Percentiles rank a stretch among this genome's conserved stretches.
Evolutionary conservation across 2,113 vertebrate species (phyloP).

Genomic region (Petrocephalus zakoni): DNA sequence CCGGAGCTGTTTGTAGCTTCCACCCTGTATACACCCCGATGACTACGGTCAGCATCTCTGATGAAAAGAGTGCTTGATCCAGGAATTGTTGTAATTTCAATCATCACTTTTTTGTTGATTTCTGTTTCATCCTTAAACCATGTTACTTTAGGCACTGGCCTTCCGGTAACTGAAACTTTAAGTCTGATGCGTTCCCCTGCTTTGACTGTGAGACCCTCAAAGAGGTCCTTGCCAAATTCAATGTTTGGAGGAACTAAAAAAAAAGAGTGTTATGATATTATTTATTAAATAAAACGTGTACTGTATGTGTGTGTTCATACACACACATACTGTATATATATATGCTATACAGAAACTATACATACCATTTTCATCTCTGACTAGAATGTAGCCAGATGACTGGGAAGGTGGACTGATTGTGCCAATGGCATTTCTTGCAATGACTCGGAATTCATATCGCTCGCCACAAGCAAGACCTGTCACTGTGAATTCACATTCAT

Average conservation of each 20-base stretch:
- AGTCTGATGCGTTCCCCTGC: constrained; percentile 85
- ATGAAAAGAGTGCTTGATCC: constrained; percentile 86
- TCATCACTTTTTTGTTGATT: constrained; percentile 74
- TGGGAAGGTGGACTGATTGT: constrained; percentile 94
- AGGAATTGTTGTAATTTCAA: constrained; percentile 76
- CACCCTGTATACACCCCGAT: constrained; percentile 82
- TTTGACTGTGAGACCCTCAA: constrained; percentile 86
- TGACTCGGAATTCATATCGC: constrained; percentile 90
- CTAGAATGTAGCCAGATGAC: constrained; percentile 89
- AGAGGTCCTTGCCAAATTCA: constrained; percentile 91
- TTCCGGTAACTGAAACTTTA: constrained; percentile 80
- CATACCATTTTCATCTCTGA: constrained; percentile 90
- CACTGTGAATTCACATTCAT: constrained; percentile 80
- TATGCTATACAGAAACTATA: neutral
- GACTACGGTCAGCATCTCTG: constrained; percentile 81
- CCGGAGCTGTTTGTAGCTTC: constrained; percentile 90
- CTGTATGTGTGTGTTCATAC: neutral
- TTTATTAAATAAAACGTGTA: neutral
- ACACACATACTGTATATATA: too few species aligned
- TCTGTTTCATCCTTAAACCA: constrained; percentile 83
- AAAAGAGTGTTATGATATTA: neutral
- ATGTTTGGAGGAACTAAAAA: constrained; percentile 81
- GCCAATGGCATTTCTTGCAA: constrained; percentile 92
- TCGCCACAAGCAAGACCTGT: constrained; percentile 84
- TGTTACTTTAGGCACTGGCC: constrained; percentile 82